A percentile compares a stretch with the other conserved stretches of the same genome.
Evolutionary conservation across 2,888 invertebrate genomes (phyloP).

Genomic region (Drosophila barbarae): DNA sequence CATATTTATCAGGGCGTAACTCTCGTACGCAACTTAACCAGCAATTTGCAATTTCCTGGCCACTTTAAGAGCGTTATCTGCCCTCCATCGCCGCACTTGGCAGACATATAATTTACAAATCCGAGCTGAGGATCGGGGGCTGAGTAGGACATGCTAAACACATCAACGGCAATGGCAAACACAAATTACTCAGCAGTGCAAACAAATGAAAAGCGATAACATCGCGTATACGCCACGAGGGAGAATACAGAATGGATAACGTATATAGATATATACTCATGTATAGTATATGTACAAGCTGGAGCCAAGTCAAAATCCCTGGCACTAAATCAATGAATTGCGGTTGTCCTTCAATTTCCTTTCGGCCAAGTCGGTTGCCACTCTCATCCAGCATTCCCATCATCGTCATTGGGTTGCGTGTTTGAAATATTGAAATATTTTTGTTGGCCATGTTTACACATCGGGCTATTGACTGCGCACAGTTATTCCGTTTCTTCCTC

Average conservation of each 20-base stretch:
- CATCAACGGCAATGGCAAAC: slow-evolving; percentile 59
- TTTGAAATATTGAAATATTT: slow-evolving; percentile 66
- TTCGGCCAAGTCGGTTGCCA: slow-evolving; percentile 47
- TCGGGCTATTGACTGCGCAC: slow-evolving; percentile 61
- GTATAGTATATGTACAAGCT: neutral
- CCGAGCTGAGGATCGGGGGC: slow-evolving; percentile 14
- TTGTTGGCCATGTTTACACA: slow-evolving; percentile 65
- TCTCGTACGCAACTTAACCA: slow-evolving; percentile 43
- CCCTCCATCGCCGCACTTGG: slow-evolving; percentile 41
- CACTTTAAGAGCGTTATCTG: slow-evolving; percentile 42
- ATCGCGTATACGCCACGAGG: slow-evolving; percentile 46
- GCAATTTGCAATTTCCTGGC: slow-evolving; percentile 70
- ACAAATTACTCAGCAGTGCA: slow-evolving; percentile 72
- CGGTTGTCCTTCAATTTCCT: slow-evolving; percentile 68
- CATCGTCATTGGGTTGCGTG: slow-evolving; percentile 48
- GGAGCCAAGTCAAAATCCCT: slow-evolving; percentile 53
- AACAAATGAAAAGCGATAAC: slow-evolving; percentile 69
- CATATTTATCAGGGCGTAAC: slow-evolving; percentile 30
- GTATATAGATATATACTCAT: neutral
- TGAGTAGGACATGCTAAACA: slow-evolving; percentile 51
- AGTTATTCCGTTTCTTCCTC: slow-evolving; percentile 28
- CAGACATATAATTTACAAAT: slow-evolving; percentile 60
- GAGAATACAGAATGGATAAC: slow-evolving; percentile 8
- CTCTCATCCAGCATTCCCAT: slow-evolving; percentile 43
- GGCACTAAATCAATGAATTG: slow-evolving; percentile 67